Evolutionary conservation across 2,888 invertebrate genomes (phyloP).

Genomic region (Harpalus rubripes): DNA sequence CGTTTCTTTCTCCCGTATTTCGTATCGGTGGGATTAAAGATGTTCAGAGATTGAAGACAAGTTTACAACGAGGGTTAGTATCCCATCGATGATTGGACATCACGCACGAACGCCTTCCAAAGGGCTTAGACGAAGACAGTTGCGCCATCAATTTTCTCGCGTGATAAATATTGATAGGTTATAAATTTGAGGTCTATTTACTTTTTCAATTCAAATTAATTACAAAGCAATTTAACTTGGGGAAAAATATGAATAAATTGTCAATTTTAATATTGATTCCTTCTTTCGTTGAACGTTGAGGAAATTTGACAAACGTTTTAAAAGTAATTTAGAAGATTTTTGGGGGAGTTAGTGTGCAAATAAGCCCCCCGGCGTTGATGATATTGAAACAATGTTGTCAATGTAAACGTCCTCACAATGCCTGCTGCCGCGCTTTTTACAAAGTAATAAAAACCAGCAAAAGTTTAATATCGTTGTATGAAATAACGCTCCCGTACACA

Average conservation of each 20-base stretch:
- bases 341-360: not conserved
- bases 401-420: constrained; percentile 56
- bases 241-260: too few species aligned
- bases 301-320: not conserved
- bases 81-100: constrained; percentile 54
- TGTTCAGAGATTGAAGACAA: constrained; percentile 13
- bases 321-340: constrained; percentile 1
- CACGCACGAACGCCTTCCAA: constrained; percentile 59
- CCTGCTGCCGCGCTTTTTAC: constrained; percentile 68
- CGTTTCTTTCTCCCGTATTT: not conserved
- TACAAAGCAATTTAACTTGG: constrained; percentile 61
- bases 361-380: constrained; percentile 1
- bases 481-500: constrained; percentile 73
- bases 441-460: constrained; percentile 72
- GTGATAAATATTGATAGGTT: constrained; percentile 67
- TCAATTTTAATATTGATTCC: too few species aligned
- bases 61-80: constrained; percentile 24
- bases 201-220: constrained; percentile 64
- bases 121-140: constrained; percentile 29
- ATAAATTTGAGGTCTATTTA: constrained; percentile 64
- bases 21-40: constrained; percentile 3
- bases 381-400: constrained; percentile 65
- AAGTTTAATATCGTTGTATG: constrained; percentile 74
- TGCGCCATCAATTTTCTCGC: constrained; percentile 18
- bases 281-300: not conserved